These are phyloP conservation scores for Pampusana beccarii DNA, from an alignment of 2,113 vertebrate genomes.

Conservation along the genomic window DNA sequence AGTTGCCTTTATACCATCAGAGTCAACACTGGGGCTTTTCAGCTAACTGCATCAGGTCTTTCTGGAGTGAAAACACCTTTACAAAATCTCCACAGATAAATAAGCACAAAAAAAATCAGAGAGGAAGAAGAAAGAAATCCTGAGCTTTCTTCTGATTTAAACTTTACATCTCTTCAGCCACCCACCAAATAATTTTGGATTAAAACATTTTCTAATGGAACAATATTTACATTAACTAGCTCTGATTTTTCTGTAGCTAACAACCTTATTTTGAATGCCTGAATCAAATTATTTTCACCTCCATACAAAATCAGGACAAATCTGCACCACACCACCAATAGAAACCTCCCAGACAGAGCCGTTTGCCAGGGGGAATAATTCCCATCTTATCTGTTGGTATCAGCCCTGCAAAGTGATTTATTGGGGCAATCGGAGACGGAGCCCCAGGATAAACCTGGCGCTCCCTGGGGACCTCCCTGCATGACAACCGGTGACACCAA, in stretches of 20 bases:
- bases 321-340: not conserved
- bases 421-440: accelerated
- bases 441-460: not conserved
- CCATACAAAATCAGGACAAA: not conserved
- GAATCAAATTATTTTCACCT: not conserved
- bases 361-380: accelerated
- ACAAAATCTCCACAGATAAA: not conserved
- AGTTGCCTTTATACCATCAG: not conserved
- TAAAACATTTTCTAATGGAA: not conserved
- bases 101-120: not conserved
- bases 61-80: not conserved
- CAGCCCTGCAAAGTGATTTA: not conserved
- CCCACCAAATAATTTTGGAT: not conserved
- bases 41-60: not conserved
- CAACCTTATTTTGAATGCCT: not conserved
- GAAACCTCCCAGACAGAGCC: not conserved
- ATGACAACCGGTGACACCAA: accelerated
- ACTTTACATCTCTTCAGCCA: not conserved
- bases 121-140: not conserved
- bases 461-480: not conserved
- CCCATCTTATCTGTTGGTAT: not conserved
- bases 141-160: not conserved
- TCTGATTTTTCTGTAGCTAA: not conserved
- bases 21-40: not conserved
- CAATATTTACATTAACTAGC: not conserved